Evolutionary conservation across 2,888 invertebrate species (phyloP).

Genomic region (Nineta flava): DNA sequence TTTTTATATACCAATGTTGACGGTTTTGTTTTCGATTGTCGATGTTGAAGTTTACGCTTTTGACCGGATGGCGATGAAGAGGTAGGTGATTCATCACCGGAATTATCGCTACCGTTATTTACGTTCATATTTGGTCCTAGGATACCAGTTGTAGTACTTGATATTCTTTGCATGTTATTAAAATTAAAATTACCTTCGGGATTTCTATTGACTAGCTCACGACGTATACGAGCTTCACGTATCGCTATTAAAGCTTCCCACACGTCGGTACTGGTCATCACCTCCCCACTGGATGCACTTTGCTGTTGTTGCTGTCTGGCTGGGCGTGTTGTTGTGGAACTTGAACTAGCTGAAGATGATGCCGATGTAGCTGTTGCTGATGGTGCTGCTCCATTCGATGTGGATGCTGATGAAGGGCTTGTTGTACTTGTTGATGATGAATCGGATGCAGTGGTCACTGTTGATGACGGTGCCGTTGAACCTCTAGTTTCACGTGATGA

Average conservation of each 20-base stretch:
- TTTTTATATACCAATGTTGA: constrained; percentile 46
- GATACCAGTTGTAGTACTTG: constrained; percentile 4
- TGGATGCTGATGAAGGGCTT: background rate
- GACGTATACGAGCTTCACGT: constrained; percentile 40
- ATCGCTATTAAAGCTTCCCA: constrained; percentile 53
- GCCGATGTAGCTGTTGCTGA: background rate
- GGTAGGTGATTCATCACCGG: constrained; percentile 6
- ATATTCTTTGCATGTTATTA: constrained; percentile 7
- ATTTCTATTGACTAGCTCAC: constrained; percentile 35
- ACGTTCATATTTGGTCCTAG: constrained; percentile 12
- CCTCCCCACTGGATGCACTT: background rate
- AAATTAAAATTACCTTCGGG: constrained; percentile 5
- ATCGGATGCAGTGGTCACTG: background rate
- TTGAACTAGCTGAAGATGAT: background rate
- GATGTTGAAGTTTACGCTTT: background rate
- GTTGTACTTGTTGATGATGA: background rate
- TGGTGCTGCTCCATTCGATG: background rate
- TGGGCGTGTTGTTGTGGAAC: background rate
- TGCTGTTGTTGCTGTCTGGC: background rate
- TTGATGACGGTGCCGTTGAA: background rate
- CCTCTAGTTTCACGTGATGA: background rate
- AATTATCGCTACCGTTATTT: background rate
- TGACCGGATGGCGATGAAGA: constrained; percentile 9
- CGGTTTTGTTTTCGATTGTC: constrained; percentile 5
- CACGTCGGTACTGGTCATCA: constrained; percentile 31